Evolutionary conservation across 2,113 vertebrate species (phyloP), one percentile per base, ranked within the genome.

Genomic region (Engystomops pustulosus): DNA sequence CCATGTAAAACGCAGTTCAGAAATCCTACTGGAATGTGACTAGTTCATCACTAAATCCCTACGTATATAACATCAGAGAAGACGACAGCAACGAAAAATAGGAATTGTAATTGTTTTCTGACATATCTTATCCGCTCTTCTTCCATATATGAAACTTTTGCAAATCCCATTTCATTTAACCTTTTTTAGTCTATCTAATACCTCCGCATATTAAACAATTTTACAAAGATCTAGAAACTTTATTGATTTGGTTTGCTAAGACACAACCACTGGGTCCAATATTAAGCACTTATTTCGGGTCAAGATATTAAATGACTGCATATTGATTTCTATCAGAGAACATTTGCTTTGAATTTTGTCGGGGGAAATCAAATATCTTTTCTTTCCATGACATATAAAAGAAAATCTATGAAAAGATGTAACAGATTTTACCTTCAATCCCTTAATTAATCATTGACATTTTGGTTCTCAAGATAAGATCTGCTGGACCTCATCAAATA

Each of bases 171-270:
- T 1, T 83, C 75, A 68, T 78, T 68, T 76, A 86, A 62, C 18
- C 34, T 1, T 12, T n/a, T 7, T 1, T 55, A 71, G 47, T n/a
- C 81, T 1, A 11, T 30, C 11, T 67, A 65, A 79, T 47, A 27
- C 80, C 20, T 11, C 30, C 25, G 5, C 0, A 8, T 41, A 51
- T 77, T 79, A 86, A 81, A 82, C 45, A 82, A 51, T 80, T 75
- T 15, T 68, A 75, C 20, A 25, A n/a, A 27, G 7, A 58, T 25
- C 49, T 27, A 17, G 70, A n/a, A 38, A 53, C 80, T 14, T 82
- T 74, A 87, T 68, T 55, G 76, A 86, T 85, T 88, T 44, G 87
- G 70, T 27, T 60, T 72, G 79, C 27, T 79, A 15, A 84, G 38
- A 85, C 8, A 14, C 65, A 79, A 85, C 58, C 65, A 3, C 27